phyloP scores from a whole-genome alignment of 2,113 vertebrate species.

The Telmatochromis sp. region DNA sequence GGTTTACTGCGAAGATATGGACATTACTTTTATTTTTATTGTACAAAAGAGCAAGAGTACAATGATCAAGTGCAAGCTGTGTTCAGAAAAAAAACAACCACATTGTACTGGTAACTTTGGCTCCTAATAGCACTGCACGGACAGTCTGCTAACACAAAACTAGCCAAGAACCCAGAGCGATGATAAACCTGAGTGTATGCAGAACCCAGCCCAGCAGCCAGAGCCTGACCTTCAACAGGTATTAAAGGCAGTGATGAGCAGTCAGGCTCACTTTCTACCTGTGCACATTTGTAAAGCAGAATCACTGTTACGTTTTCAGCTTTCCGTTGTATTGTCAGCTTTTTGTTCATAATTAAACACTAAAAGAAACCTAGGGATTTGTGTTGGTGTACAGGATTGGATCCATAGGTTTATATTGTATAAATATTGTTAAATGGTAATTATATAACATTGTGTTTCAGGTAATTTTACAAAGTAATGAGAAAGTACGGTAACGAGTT shows the following conservation, averaged over 20 bases:
- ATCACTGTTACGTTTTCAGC: neutral
- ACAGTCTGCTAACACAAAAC: neutral
- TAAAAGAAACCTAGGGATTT: neutral
- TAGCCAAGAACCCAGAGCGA: neutral
- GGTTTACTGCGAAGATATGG: neutral
- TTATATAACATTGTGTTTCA: neutral
- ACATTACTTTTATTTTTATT: neutral
- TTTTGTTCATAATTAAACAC: neutral
- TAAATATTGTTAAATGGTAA: neutral
- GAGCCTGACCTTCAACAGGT: neutral
- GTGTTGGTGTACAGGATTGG: neutral
- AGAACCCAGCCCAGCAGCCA: neutral
- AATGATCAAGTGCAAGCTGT: neutral
- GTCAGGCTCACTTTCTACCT: neutral
- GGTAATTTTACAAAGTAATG: neutral
- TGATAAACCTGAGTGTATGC: neutral
- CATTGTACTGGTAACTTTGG: neutral
- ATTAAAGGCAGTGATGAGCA: neutral
- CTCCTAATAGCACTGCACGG: neutral
- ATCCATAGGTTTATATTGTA: neutral
- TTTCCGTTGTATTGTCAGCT: neutral
- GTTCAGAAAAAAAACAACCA: neutral
- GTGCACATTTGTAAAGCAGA: neutral
- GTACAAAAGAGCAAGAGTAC: neutral
- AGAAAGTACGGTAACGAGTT: neutral